Evolutionary conservation across 1,140 invertebrate species (phyloP).

Genomic region (Cataglyphis hispanica): DNA sequence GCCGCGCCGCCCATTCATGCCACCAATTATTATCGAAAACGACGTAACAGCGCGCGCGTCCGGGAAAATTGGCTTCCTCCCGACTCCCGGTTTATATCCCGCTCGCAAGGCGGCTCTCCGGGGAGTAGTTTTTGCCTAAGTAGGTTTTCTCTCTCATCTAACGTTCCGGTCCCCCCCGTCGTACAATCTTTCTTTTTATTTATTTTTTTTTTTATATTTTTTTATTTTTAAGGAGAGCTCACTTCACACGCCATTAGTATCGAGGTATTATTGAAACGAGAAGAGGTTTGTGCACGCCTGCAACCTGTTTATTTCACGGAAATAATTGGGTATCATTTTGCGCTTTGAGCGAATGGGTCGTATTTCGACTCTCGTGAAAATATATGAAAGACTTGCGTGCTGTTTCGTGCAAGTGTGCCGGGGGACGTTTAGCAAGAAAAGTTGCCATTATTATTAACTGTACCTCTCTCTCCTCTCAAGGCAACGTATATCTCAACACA

Average conservation of each 20-base stretch:
- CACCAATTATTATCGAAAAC: slow-evolving; percentile 79
- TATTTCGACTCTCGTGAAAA: background rate
- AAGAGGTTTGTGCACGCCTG: background rate
- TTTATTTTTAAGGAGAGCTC: background rate
- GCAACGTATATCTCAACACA: background rate
- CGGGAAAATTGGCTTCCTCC: slow-evolving; percentile 72
- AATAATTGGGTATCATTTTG: slow-evolving; percentile 28
- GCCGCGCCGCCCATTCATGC: slow-evolving; percentile 75
- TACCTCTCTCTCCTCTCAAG: background rate
- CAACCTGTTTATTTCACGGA: background rate
- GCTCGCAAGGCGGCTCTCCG: slow-evolving; percentile 27
- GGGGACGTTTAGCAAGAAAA: background rate
- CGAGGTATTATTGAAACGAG: slow-evolving; percentile 25
- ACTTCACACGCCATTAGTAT: background rate
- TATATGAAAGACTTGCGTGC: background rate
- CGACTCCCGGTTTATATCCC: slow-evolving; percentile 62
- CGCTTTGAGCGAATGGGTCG: background rate
- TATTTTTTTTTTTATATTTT: too few relatives aligned
- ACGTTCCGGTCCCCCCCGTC: background rate
- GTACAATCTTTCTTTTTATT: slow-evolving; percentile 30
- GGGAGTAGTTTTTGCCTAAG: slow-evolving; percentile 61
- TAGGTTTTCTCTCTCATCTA: slow-evolving; percentile 21
- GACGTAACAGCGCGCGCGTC: slow-evolving; percentile 68
- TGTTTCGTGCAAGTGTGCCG: background rate
- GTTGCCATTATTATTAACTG: slow-evolving; percentile 1